Base-by-base conservation (phyloP, 1,140 invertebrate species). In the Pteromalus puparum region DNA sequence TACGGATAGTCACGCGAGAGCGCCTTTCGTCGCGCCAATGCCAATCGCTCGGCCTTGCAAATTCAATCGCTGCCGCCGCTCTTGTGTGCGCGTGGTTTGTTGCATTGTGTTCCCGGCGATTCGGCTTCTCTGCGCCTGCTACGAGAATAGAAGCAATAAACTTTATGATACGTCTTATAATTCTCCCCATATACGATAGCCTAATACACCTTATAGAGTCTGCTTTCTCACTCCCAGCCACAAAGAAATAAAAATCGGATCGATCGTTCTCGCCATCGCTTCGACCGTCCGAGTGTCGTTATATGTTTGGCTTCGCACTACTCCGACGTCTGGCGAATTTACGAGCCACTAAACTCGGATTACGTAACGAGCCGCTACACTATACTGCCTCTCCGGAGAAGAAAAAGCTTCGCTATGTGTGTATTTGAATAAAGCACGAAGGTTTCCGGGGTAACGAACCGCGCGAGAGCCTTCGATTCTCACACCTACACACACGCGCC, bases 311-410 rank as follows among this genome's bases (percentile, higher is more conserved):
- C 77, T 79, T 76, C 30, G 30, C 30, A 4, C 3, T 34, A 28
- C 61, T 21, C 2, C 38, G 28, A 15, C 46, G 61, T 30, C 24
- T 70, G n/a, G 15, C 10, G 24, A 82, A 82, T 82, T 76, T 82
- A 82, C 81, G 81, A 82, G 73, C 73, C 73, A 82, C 73, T 82
- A 76, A 82, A 82, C 53, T 76, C 48, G 81, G 81, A 76, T 82
- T 82, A 76, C 73, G 73, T 42, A 76, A 82, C 81, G 73, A 75
- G 7, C 34, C 12, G 61, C 30, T 10, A 15, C 15, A 48, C 46
- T 38, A 76, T 61, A 24, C 30, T 4, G 46, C 21, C 24, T 42
- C 7, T 12, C 10, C 2, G 7, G 53, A 3, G 48, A 75, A 21
- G 46, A 53, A 38, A 74, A 38, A 74, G 15, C 26, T 21, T 65